Conservation (phyloP, 2,113 vertebrate genomes). For the Trematocara marginatum region DNA sequence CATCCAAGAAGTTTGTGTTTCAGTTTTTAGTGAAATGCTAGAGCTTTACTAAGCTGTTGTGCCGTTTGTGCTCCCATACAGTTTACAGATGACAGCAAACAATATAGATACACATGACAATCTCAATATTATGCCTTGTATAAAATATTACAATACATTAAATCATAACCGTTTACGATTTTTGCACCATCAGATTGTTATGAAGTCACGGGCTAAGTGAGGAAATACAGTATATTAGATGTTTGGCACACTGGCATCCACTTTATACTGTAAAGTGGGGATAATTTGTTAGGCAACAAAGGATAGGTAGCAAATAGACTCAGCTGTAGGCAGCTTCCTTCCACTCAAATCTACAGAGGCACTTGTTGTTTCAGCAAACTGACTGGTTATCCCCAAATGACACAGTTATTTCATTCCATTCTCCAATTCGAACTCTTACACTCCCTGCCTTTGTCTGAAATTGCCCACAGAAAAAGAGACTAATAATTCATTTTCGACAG, state of each 20-base stretch:
- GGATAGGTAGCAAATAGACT: neutral
- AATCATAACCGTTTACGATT: neutral
- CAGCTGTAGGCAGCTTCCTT: neutral
- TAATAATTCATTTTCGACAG: slow-evolving; percentile 68
- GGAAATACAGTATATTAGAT: neutral
- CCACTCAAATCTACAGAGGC: neutral
- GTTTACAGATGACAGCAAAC: neutral
- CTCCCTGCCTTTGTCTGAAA: slow-evolving; percentile 49
- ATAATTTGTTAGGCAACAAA: neutral
- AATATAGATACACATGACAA: neutral
- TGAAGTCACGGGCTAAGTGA: neutral
- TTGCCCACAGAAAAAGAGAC: slow-evolving; percentile 57
- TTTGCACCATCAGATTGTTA: neutral
- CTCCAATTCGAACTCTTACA: neutral
- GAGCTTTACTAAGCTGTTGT: neutral
- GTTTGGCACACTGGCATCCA: neutral
- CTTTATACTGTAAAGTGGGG: neutral
- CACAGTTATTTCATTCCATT: slow-evolving; percentile 30
- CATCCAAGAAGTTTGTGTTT: neutral
- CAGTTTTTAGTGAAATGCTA: neutral
- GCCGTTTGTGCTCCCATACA: neutral
- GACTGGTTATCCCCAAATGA: slow-evolving; percentile 16
- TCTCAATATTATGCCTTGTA: neutral
- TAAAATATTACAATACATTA: neutral
- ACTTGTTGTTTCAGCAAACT: slow-evolving; percentile 22